Evolutionary conservation across 2,113 vertebrate species (phyloP), one percentile per base, ranked within the genome.

Genomic region (Misgurnus anguillicaudatus): DNA sequence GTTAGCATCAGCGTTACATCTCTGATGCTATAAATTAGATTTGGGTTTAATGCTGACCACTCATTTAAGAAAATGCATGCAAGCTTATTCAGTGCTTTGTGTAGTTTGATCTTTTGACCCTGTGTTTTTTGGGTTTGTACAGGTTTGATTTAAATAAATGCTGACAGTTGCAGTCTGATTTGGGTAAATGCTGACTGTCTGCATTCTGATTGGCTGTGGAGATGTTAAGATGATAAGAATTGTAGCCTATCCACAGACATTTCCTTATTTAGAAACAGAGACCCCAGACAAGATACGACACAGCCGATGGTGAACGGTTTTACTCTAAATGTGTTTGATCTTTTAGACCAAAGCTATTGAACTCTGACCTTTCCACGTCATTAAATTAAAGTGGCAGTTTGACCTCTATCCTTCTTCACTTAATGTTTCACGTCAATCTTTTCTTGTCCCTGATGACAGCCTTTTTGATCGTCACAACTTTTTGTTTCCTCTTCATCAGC

Each of bases 71-170:
- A 21, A n/a, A 11, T 53, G 17, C 47, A 48, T 42, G 10, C 6
- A 69, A 69, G 45, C 21, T 51, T 45, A 45, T n/a, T 38, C 4
- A 3, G 51, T 70, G 47, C 24, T 38, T 9, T n/a, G 17, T 5
- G n/a, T 41, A 57, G 5, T 72, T 38, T 73, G 53, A 73, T 55
- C 53, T 73, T 38, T 16, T 73, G 53, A 39, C n/a, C 70, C 60
- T 58, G 36, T 60, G n/a, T 58, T 10, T 73, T 42, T 36, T 8
- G 55, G 10, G 21, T 21, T 31, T 61, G 58, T 70, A 61, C 19
- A 58, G 75, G n/a, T 31, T 36, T 45, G 39, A 68, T 58, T 41
- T 78, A 53, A 55, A 58, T 55, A 68, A 55, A 45, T 45, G 45
- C 41, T 47, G 39, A 47, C 42, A 62, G 66, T 14, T 42, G 65